A percentile compares a stretch with the other conserved stretches of the same genome.
Evolutionary conservation across 2,888 invertebrate species (phyloP).

Genomic region (Pterobdella sp.): DNA sequence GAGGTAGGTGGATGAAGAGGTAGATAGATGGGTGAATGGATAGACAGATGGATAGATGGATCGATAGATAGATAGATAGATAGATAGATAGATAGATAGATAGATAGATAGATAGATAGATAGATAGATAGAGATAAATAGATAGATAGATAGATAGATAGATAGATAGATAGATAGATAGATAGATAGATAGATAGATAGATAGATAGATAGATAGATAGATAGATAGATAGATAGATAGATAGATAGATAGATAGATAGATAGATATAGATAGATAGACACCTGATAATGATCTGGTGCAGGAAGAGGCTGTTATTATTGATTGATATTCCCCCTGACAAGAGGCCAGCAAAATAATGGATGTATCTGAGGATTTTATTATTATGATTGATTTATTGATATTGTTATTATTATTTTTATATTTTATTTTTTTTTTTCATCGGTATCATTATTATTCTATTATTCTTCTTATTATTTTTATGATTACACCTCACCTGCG

Average conservation of each 20-base stretch:
- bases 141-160: background rate
- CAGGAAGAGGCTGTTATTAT: slow-evolving; percentile 74
- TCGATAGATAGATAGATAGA: background rate
- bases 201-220: background rate
- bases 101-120: background rate
- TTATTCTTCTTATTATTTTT: background rate
- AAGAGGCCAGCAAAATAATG: slow-evolving; percentile 83
- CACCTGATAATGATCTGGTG: slow-evolving; percentile 78
- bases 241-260: slow-evolving; percentile 7
- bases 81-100: background rate
- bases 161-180: background rate
- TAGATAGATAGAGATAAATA: background rate
- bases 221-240: background rate
- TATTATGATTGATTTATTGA: background rate
- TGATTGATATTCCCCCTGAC: slow-evolving; percentile 78
- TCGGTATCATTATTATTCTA: background rate
- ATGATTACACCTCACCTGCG: slow-evolving; percentile 58
- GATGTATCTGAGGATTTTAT: slow-evolving; percentile 64
- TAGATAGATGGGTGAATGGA: background rate
- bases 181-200: background rate
- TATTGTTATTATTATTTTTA: background rate
- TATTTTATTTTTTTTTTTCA: background rate
- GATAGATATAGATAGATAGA: slow-evolving; percentile 61
- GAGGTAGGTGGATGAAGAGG: background rate
- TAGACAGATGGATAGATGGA: background rate